Conservation (phyloP, 2,888 invertebrate genomes). For the Drosophila affinis region DNA sequence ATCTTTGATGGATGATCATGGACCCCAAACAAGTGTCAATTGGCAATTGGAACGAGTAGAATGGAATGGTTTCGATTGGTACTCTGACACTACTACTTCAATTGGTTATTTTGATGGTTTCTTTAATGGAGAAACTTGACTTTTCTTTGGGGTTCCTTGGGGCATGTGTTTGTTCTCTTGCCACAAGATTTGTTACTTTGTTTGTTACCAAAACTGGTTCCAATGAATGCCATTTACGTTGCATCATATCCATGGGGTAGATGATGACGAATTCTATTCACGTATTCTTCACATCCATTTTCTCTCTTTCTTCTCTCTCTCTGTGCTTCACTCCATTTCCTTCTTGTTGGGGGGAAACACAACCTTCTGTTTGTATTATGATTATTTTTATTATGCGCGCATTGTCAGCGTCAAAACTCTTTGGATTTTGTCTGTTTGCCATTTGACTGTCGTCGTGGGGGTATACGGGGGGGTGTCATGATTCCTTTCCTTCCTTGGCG, state of each 20-base stretch:
- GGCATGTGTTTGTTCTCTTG: not conserved
- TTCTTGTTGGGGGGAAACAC: slow-evolving; percentile 1
- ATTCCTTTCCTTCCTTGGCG: slow-evolving; percentile 3
- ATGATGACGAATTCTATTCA: slow-evolving; percentile 21
- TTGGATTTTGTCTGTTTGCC: slow-evolving; percentile 10
- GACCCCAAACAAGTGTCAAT: not conserved
- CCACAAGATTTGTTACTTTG: not conserved
- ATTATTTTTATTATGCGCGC: slow-evolving; percentile 35
- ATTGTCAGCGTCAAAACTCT: slow-evolving; percentile 6
- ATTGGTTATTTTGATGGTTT: not conserved
- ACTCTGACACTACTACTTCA: not conserved
- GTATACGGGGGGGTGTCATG: not conserved
- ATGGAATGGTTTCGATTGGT: not conserved
- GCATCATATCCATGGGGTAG: slow-evolving; percentile 21
- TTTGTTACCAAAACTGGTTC: slow-evolving; percentile 20
- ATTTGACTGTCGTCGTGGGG: slow-evolving; percentile 8
- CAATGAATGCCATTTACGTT: slow-evolving; percentile 17
- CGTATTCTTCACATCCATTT: slow-evolving; percentile 20
- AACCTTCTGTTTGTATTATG: slow-evolving; percentile 19
- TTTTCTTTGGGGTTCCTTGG: not conserved
- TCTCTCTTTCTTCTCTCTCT: not conserved
- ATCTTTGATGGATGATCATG: slow-evolving; percentile 1
- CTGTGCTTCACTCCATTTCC: not conserved
- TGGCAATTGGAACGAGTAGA: not conserved
- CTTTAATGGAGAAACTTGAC: not conserved